A percentile compares a stretch with the other conserved stretches of the same genome.
These are phyloP conservation scores for Lampris incognitus DNA, from an alignment of 2,113 vertebrate species.

Conservation along the genomic window DNA sequence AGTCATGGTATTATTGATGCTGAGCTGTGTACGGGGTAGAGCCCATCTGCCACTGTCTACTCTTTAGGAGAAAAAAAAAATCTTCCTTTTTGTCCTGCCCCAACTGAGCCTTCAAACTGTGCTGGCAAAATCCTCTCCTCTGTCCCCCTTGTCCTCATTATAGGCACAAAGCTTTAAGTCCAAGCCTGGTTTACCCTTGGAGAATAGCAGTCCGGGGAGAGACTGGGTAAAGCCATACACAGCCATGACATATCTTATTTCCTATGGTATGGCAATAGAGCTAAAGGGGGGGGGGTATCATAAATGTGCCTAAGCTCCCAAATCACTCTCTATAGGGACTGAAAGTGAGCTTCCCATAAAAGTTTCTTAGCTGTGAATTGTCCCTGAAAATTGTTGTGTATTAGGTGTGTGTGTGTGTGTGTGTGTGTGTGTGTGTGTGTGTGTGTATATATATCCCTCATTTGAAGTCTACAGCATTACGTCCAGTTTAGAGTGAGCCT, in stretches of 20 bases:
- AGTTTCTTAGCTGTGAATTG: background rate
- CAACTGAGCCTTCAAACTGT: conserved; percentile 58
- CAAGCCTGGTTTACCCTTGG: conserved; percentile 54
- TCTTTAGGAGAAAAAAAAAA: conserved; percentile 42
- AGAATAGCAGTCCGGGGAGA: conserved; percentile 46
- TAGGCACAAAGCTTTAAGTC: conserved; percentile 60
- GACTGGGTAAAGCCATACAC: conserved; percentile 47
- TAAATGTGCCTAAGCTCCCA: conserved; percentile 29
- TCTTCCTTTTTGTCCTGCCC: conserved; percentile 54
- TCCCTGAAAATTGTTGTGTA: conserved; percentile 26
- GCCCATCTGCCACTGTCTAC: conserved; percentile 73
- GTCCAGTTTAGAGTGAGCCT: conserved; percentile 18
- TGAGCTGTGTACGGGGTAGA: conserved; percentile 38
- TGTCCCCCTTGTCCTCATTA: conserved; percentile 76
- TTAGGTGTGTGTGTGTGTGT: conserved; percentile 27
- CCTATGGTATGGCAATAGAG: conserved; percentile 52
- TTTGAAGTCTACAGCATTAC: conserved; percentile 19
- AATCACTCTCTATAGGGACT: conserved; percentile 31
- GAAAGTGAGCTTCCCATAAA: conserved; percentile 3
- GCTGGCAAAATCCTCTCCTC: conserved; percentile 59
- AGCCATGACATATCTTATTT: conserved; percentile 60
- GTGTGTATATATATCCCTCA: conserved; percentile 16
- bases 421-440: background rate
- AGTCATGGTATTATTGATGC: conserved; percentile 71
- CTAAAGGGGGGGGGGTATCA: background rate